These are phyloP conservation scores for Pipistrellus kuhlii DNA, from an alignment of 2,797 vertebrate species.

Conservation along the genomic window DNA sequence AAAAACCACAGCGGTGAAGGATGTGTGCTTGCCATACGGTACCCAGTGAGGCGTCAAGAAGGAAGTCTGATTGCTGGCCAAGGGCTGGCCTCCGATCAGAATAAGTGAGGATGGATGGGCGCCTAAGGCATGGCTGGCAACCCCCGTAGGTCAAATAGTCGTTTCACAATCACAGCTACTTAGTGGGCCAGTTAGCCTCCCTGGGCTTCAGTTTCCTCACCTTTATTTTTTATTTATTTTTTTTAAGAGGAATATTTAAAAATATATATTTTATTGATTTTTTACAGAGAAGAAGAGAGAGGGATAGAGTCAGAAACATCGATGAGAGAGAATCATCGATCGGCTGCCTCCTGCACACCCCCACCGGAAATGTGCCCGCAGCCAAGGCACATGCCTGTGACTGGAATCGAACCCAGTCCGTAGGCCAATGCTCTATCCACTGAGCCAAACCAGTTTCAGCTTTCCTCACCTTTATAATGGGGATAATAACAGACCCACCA, in stretches of 20 bases:
- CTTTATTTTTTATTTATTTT: neutral
- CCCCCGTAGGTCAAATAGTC: neutral
- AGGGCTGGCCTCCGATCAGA: neutral
- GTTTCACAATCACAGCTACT: neutral
- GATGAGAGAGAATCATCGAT: too few relatives aligned
- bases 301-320: too few relatives aligned
- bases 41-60: neutral
- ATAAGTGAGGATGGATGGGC: neutral
- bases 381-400: too few relatives aligned
- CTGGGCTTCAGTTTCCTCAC: neutral
- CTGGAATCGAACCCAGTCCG: too few relatives aligned
- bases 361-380: too few relatives aligned
- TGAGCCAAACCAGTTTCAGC: too few relatives aligned
- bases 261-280: too few relatives aligned
- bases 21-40: accelerated
- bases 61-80: neutral
- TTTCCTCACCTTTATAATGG: constrained; percentile 15
- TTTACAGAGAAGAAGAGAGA: too few relatives aligned
- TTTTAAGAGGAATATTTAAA: too few relatives aligned
- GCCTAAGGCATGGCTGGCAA: neutral
- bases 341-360: too few relatives aligned
- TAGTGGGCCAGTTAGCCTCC: neutral
- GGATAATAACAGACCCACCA: neutral
- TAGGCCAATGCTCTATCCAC: too few relatives aligned
- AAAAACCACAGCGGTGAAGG: neutral